phyloP scores from a whole-genome alignment of 2,888 invertebrate species.

The Rhyacophila evoluta region DNA sequence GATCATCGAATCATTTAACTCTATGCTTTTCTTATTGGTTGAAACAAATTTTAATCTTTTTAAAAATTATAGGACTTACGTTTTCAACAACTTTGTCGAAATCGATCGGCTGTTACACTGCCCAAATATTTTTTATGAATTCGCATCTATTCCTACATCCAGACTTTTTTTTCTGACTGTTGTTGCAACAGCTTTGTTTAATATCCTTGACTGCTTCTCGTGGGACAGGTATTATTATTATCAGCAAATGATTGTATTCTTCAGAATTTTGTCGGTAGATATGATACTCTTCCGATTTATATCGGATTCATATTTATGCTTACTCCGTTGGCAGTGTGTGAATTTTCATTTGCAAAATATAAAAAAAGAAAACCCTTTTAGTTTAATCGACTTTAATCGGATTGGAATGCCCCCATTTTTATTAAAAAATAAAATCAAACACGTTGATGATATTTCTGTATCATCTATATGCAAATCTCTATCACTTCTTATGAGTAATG shows the following conservation, averaged over 20 bases:
- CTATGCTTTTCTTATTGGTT: background rate
- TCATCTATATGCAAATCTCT: background rate
- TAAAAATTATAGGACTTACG: background rate
- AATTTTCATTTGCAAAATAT: background rate
- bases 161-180: background rate
- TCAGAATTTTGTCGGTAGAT: background rate
- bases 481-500: background rate
- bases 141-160: background rate
- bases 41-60: background rate
- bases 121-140: background rate
- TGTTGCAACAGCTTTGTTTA: background rate
- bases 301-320: background rate
- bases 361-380: background rate
- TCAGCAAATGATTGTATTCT: background rate
- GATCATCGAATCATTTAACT: background rate
- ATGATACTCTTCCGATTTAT: background rate
- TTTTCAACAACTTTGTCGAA: background rate
- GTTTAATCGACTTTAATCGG: background rate
- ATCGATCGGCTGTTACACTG: background rate
- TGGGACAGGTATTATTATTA: background rate
- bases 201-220: background rate
- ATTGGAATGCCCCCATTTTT: background rate
- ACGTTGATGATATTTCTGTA: background rate
- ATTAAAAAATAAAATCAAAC: background rate
- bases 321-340: background rate